These are phyloP conservation scores for Agonum fuliginosum DNA, from an alignment of 2,888 invertebrate species.

Conservation along the genomic window DNA sequence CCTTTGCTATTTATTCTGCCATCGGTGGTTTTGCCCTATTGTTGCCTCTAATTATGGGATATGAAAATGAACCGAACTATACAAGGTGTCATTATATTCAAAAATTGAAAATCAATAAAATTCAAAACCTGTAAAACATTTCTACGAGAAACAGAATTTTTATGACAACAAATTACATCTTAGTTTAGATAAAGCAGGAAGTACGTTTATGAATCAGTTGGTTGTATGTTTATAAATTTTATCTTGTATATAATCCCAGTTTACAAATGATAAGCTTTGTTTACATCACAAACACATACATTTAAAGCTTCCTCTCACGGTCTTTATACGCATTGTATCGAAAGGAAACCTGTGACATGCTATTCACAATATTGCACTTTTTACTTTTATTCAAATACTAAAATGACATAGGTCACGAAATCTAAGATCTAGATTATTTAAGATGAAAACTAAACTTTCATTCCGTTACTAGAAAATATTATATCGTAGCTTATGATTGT, in stretches of 20 bases:
- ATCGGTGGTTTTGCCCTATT: too few relatives aligned
- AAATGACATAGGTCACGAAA: background rate
- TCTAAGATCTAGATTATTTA: too few relatives aligned
- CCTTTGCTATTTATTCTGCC: too few relatives aligned
- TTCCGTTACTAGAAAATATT: too few relatives aligned
- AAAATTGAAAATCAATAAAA: too few relatives aligned
- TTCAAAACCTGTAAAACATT: background rate
- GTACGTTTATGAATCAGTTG: constrained; percentile 17
- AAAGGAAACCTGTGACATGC: too few relatives aligned
- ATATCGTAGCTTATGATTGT: too few relatives aligned
- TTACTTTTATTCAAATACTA: background rate
- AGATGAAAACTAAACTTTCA: too few relatives aligned
- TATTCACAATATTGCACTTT: background rate
- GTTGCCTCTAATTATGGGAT: too few relatives aligned
- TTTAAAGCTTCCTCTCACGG: constrained; percentile 23
- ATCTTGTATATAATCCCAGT: constrained; percentile 29
- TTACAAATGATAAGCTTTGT: constrained; percentile 40
- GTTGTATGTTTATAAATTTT: constrained; percentile 37
- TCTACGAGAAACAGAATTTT: background rate
- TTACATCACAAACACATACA: constrained; percentile 24
- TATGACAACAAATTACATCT: background rate
- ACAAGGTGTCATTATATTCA: too few relatives aligned
- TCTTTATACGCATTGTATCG: constrained; percentile 2
- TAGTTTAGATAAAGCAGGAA: constrained; percentile 16
- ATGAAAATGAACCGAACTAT: too few relatives aligned